A percentile compares a stretch with the other conserved stretches of the same genome.
phyloP scores from a whole-genome alignment of 2,888 invertebrate genomes.

The Amiota communis region DNA sequence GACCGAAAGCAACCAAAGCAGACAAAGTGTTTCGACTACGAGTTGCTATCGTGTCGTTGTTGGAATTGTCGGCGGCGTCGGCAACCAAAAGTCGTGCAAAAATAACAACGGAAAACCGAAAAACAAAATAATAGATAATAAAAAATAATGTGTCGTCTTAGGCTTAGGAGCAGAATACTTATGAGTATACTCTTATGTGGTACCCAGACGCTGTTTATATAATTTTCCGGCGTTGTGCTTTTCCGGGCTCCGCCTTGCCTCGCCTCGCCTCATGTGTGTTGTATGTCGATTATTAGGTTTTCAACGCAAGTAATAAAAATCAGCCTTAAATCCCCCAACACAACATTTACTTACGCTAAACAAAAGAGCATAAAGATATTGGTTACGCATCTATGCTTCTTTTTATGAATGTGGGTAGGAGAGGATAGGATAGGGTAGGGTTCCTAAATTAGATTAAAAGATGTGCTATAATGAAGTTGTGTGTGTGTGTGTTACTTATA shows the following conservation, averaged over 20 bases:
- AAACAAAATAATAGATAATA: slow-evolving; percentile 61
- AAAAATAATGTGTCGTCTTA: slow-evolving; percentile 62
- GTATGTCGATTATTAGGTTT: slow-evolving; percentile 59
- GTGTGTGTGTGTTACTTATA: slow-evolving; percentile 30
- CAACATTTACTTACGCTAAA: slow-evolving; percentile 38
- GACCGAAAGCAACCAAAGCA: background rate
- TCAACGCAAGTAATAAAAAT: slow-evolving; percentile 56
- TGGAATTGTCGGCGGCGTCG: no score
- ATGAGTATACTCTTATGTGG: background rate
- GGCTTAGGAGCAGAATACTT: slow-evolving; percentile 43
- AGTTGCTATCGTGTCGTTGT: no score
- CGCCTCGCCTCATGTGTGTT: slow-evolving; percentile 48
- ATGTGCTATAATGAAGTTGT: slow-evolving; percentile 64
- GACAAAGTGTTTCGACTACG: no score
- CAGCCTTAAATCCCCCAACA: slow-evolving; percentile 49
- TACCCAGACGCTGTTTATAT: background rate
- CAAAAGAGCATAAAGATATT: slow-evolving; percentile 40
- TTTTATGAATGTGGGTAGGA: no score
- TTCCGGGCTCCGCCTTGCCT: slow-evolving; percentile 20
- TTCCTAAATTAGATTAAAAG: slow-evolving; percentile 58
- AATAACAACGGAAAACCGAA: slow-evolving; percentile 25
- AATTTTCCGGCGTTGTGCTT: slow-evolving; percentile 2
- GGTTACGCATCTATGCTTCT: background rate
- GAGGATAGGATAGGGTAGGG: background rate
- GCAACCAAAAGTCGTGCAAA: background rate